These are phyloP conservation scores for Galaxea fascicularis DNA, from an alignment of 92 coral and sea anemone genomes.

Conservation along the genomic window DNA sequence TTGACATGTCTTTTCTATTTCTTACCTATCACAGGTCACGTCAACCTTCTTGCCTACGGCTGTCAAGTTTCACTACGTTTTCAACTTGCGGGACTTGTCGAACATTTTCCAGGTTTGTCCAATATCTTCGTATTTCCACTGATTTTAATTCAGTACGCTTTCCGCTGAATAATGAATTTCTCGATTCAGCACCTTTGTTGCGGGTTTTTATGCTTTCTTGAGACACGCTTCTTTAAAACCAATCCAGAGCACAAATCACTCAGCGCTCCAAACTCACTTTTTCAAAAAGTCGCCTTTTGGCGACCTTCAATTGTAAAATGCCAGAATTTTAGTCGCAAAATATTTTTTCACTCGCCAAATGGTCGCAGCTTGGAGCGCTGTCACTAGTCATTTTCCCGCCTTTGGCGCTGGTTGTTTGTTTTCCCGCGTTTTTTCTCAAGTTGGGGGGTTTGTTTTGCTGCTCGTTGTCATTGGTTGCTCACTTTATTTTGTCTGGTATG, in stretches of 20 bases:
- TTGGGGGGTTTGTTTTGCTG: neutral
- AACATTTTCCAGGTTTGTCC: slow-evolving; percentile 94
- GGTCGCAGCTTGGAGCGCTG: too few species aligned
- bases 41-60: slow-evolving; percentile 97
- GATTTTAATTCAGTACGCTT: neutral
- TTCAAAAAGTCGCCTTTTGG: too few species aligned
- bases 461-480: neutral
- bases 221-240: too few species aligned
- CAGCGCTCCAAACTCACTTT: too few species aligned
- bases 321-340: too few species aligned
- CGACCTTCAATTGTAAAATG: too few species aligned
- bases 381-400: neutral
- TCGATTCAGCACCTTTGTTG: too few species aligned
- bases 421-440: neutral
- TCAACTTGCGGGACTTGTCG: slow-evolving; percentile 98
- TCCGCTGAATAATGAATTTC: too few species aligned
- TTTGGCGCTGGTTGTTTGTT: neutral
- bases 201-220: neutral
- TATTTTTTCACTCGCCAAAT: too few species aligned
- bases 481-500: neutral
- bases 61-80: slow-evolving; percentile 97
- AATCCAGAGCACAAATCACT: too few species aligned
- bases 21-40: slow-evolving; percentile 72
- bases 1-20: neutral
- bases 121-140: neutral